A percentile compares a stretch with the other conserved stretches of the same genome.
These are phyloP conservation scores for Perithous albicinctus DNA, from an alignment of 2,888 invertebrate species.

Conservation along the genomic window DNA sequence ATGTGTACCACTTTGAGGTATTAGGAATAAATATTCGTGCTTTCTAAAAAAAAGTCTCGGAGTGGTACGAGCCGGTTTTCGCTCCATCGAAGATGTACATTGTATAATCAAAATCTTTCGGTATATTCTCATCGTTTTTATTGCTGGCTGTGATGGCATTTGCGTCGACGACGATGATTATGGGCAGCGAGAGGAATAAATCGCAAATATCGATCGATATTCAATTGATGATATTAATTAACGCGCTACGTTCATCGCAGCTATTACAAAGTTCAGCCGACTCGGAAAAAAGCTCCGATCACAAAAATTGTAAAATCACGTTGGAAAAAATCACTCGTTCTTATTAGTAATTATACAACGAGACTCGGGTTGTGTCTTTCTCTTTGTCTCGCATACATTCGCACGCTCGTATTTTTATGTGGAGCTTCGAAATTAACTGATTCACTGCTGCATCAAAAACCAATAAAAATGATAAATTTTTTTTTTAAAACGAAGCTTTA, in stretches of 20 bases:
- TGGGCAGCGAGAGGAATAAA: conserved; percentile 13
- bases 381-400: background rate
- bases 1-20: conserved; percentile 1
- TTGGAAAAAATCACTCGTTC: conserved; percentile 61
- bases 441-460: conserved; percentile 21
- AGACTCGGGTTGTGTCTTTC: conserved; percentile 46
- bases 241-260: conserved; percentile 27
- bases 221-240: conserved; percentile 41
- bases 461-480: background rate
- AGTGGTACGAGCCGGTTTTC: conserved; percentile 25
- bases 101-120: conserved; percentile 54
- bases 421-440: conserved; percentile 12
- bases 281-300: conserved; percentile 66
- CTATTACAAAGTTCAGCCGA: conserved; percentile 53
- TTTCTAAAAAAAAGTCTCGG: conserved; percentile 28
- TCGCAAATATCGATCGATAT: conserved; percentile 51
- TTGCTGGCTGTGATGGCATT: conserved; percentile 47
- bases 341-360: conserved; percentile 51
- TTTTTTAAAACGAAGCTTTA: background rate
- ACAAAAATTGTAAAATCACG: conserved; percentile 64
- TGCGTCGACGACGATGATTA: conserved; percentile 21
- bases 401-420: background rate
- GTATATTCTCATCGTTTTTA: conserved; percentile 45
- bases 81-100: conserved; percentile 26
- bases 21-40: conserved; percentile 8